These are phyloP conservation scores for Agrochola circellaris DNA, from an alignment of 2,888 invertebrate genomes.

Conservation along the genomic window DNA sequence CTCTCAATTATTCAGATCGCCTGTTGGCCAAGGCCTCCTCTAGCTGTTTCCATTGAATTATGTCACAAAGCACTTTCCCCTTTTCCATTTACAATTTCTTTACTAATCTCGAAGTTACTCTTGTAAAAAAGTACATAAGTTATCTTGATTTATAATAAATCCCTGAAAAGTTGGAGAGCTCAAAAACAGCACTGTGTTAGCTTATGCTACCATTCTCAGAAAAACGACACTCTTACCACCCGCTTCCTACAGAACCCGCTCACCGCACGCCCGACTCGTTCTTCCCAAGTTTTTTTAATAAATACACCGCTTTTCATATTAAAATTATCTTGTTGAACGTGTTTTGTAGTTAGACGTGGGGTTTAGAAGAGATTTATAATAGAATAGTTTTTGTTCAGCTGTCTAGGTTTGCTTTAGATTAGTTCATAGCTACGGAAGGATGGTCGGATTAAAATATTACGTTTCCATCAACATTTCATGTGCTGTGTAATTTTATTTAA, in stretches of 20 bases:
- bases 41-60: too few species aligned
- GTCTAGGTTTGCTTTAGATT: slow-evolving; percentile 10
- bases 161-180: neutral
- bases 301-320: slow-evolving; percentile 37
- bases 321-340: slow-evolving; percentile 45
- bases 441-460: neutral
- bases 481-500: neutral
- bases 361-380: slow-evolving; percentile 30
- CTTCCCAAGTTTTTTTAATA: neutral
- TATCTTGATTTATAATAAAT: neutral
- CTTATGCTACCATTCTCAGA: neutral
- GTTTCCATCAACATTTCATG: neutral
- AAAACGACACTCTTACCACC: too few species aligned
- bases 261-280: neutral
- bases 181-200: too few species aligned
- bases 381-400: slow-evolving; percentile 21
- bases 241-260: slow-evolving; percentile 4
- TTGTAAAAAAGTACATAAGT: neutral
- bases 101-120: neutral
- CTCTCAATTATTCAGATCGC: neutral
- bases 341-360: slow-evolving; percentile 31
- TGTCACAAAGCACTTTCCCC: neutral
- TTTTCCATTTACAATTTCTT: neutral
- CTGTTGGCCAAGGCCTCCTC: neutral
- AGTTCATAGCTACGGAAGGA: neutral